A percentile compares a stretch with the other conserved stretches of the same genome.
Conservation (phyloP, 2,888 invertebrate species). For the Chalcis sispes region DNA sequence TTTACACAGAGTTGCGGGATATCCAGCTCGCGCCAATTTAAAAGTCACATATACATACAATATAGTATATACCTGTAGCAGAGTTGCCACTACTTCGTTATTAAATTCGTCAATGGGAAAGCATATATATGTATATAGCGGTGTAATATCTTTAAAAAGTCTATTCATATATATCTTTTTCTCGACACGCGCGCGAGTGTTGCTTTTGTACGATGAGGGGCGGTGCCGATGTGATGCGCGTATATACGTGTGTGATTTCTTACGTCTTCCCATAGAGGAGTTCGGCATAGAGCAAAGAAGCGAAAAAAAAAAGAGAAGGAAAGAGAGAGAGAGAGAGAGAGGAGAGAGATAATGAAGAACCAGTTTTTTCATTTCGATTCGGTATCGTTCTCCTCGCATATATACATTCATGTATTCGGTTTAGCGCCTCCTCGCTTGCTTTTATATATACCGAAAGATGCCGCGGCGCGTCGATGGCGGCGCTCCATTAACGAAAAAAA, state of each 20-base stretch:
- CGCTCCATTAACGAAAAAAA: no score
- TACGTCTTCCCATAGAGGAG: constrained; percentile 45
- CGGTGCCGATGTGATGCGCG: no score
- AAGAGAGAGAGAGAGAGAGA: neutral
- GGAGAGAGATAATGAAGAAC: neutral
- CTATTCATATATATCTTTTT: no score
- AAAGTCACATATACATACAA: constrained; percentile 8
- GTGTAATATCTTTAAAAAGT: neutral
- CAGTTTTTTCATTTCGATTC: no score
- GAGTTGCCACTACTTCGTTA: constrained; percentile 56
- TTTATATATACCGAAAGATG: no score
- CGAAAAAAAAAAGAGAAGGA: constrained; percentile 14
- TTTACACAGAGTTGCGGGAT: constrained; percentile 10
- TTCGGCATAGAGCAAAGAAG: constrained; percentile 24
- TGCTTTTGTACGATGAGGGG: constrained; percentile 15
- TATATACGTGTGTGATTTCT: constrained; percentile 54
- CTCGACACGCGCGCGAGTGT: no score
- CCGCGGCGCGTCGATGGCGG: no score
- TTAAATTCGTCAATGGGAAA: constrained; percentile 62
- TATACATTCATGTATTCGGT: no score
- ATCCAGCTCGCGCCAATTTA: constrained; percentile 29
- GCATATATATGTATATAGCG: no score
- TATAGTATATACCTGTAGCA: neutral
- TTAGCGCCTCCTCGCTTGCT: no score
- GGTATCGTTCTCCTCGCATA: no score